Base-by-base conservation (phyloP, 2,113 vertebrate species). In the Engystomops pustulosus region DNA sequence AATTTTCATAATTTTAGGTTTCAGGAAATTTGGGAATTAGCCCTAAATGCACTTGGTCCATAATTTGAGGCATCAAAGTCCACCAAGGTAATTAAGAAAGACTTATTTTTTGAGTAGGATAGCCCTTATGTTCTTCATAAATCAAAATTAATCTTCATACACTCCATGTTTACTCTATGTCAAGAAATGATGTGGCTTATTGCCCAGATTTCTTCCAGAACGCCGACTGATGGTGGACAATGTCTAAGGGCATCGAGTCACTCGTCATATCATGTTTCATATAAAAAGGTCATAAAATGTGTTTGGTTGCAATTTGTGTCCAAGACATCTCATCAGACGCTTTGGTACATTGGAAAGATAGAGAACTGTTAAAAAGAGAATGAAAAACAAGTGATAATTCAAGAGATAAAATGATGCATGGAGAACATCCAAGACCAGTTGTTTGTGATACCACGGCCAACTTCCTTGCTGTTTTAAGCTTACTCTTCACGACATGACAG, bases 241-340 rank as follows among this genome's bases (percentile, higher is more conserved):
- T 36, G 17, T 67, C 32, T 36, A 36, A 34, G 27, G 45, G 47
- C 36, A 44, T 23, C 20, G 6, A 23, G 20, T 41, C 20, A 23
- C 4, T 70, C n/a, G 12, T 41, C 36, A 44, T 70, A 23, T 70
- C 6, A 41, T 69, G 8, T 38, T 69, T 36, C 17, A 4, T 69
- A 38, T 69, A 38, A 18, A 69, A 69, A n/a, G 2, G 17, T 44
- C 34, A 44, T 70, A 14, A 70, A 41, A 70, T 23, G 36, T 70
- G 36, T 44, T 70, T 38, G 34, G 5, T 38, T 36, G 17, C 10
- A 38, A 69, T 10, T 14, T 23, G 36, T 44, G 68, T 44, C 36
- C 68, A 70, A 70, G 68, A 23, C 68, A 11, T 70, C 68, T 70
- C n/a, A n/a, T 70, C 10, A 36, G 7, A 32, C 62, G n/a, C 38